These are phyloP conservation scores for Apteryx owenii DNA, from an alignment of 2,113 vertebrate genomes.

Conservation along the genomic window DNA sequence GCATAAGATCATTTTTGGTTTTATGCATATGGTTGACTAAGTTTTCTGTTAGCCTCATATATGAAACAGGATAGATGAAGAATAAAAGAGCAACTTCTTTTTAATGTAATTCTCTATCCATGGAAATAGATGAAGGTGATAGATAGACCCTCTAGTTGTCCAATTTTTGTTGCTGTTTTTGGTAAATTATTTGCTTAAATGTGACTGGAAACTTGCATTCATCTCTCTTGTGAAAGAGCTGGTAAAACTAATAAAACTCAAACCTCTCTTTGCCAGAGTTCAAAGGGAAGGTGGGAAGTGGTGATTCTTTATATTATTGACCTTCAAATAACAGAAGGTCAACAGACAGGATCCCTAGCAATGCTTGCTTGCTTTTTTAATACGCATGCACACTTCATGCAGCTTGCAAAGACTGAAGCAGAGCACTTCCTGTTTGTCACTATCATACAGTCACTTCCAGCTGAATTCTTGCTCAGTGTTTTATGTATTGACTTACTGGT, in stretches of 20 bases:
- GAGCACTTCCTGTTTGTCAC: neutral
- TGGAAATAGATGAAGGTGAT: neutral
- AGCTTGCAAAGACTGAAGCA: neutral
- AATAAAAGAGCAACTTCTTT: neutral
- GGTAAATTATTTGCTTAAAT: neutral
- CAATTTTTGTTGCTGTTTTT: neutral
- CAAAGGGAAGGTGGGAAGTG: neutral
- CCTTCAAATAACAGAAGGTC: neutral
- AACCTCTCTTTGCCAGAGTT: neutral
- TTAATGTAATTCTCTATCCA: neutral
- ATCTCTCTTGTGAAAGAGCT: neutral
- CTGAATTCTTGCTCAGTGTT: neutral
- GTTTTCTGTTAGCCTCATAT: neutral
- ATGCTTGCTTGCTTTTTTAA: neutral
- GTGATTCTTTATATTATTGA: neutral
- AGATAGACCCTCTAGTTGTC: neutral
- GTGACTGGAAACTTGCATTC: neutral
- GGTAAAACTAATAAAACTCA: neutral
- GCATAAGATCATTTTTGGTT: neutral
- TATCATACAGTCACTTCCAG: neutral
- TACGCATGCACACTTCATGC: neutral
- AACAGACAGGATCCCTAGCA: neutral
- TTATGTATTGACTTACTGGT: neutral
- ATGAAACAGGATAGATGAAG: neutral
- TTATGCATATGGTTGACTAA: neutral